Percentiles rank a stretch among this genome's conserved stretches.
Evolutionary conservation across 2,113 vertebrate species (phyloP).

Genomic region (Strigops habroptila): DNA sequence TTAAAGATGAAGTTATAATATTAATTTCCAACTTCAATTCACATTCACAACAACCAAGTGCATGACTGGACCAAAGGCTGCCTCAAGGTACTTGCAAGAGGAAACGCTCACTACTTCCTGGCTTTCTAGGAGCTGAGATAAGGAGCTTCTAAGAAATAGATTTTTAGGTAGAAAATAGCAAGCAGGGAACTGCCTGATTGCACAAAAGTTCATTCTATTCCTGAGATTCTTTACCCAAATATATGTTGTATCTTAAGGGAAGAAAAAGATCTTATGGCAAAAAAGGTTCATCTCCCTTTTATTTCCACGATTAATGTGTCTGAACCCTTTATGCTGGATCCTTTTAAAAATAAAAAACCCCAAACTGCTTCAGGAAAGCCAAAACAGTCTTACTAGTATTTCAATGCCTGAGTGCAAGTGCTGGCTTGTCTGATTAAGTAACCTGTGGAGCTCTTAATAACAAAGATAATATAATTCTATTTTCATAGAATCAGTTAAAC

Average conservation of each 20-base stretch:
- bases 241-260: background rate
- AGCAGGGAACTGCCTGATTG: background rate
- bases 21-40: background rate
- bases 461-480: background rate
- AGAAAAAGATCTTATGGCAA: background rate
- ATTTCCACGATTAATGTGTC: background rate
- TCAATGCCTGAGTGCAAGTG: slow-evolving; percentile 19
- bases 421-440: slow-evolving; percentile 43
- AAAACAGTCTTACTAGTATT: background rate
- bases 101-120: background rate
- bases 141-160: background rate
- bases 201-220: background rate
- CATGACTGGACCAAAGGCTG: background rate
- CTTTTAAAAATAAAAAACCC: background rate
- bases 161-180: background rate
- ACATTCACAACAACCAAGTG: background rate
- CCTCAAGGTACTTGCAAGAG: fast-evolving
- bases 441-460: slow-evolving; percentile 26
- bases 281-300: background rate
- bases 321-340: background rate
- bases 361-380: background rate
- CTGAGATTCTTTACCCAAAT: background rate
- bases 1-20: background rate
- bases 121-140: background rate
- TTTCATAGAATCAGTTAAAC: background rate